A percentile compares a stretch with the other conserved stretches of the same genome.
phyloP scores from a whole-genome alignment of 2,113 vertebrate genomes.

The Hypocryptadius cinnamomeus region DNA sequence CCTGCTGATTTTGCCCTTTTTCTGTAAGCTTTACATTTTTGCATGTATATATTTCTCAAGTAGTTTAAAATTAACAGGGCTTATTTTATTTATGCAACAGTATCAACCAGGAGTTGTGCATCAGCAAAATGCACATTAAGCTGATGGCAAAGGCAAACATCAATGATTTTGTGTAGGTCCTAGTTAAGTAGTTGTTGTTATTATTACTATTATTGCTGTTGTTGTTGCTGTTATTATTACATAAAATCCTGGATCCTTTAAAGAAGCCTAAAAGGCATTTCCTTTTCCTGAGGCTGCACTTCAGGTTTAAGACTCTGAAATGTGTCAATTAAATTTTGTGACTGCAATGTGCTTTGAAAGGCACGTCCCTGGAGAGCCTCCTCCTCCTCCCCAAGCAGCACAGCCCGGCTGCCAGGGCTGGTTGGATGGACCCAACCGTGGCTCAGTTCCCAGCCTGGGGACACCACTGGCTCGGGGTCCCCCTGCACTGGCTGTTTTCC shows the following conservation, averaged over 20 bases:
- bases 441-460: not conserved
- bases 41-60: not conserved
- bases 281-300: not conserved
- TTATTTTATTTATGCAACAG: conserved; percentile 17
- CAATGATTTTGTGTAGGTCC: conserved; percentile 34
- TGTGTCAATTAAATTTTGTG: not conserved
- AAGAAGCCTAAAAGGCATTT: not conserved
- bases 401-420: accelerated
- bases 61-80: not conserved
- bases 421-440: accelerated
- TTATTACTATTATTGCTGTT: not conserved
- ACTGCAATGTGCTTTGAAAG: not conserved
- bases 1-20: conserved; percentile 36
- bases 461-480: accelerated
- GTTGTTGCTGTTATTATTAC: not conserved
- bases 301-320: not conserved
- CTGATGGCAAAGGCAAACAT: conserved; percentile 25
- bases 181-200: not conserved
- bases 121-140: conserved; percentile 44
- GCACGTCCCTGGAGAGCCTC: accelerated
- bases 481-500: not conserved
- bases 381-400: accelerated
- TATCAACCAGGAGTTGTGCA: conserved; percentile 1
- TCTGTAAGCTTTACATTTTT: conserved; percentile 22
- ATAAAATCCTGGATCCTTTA: not conserved